These are phyloP conservation scores for Leptoteleia sp. DNA, from an alignment of 1,140 invertebrate genomes.

Conservation along the genomic window DNA sequence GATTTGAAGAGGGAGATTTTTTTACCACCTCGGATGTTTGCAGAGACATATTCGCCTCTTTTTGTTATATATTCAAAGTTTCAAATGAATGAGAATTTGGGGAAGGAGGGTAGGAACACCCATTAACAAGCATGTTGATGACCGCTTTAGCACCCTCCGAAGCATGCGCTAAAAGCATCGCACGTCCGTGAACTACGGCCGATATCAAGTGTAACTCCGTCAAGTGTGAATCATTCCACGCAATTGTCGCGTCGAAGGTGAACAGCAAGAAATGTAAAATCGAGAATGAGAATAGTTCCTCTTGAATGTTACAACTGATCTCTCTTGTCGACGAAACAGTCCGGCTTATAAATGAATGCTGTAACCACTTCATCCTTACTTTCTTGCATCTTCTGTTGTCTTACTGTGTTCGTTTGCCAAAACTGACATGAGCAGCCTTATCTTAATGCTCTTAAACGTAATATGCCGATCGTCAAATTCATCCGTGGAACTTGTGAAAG, in stretches of 20 bases:
- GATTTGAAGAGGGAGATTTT: too few relatives aligned
- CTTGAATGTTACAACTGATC: slow-evolving; percentile 59
- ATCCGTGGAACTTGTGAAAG: slow-evolving; percentile 4
- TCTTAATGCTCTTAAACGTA: slow-evolving; percentile 25
- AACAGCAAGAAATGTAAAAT: slow-evolving; percentile 56
- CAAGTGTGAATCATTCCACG: slow-evolving; percentile 24
- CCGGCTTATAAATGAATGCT: slow-evolving; percentile 47
- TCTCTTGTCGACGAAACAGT: slow-evolving; percentile 49
- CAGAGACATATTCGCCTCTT: too few relatives aligned
- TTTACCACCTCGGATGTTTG: too few relatives aligned
- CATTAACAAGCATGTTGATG: not conserved
- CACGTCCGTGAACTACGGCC: slow-evolving; percentile 9
- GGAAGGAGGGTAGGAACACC: too few relatives aligned
- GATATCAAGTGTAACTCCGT: slow-evolving; percentile 38
- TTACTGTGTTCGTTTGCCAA: slow-evolving; percentile 51
- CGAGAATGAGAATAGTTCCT: slow-evolving; percentile 46
- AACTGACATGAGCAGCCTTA: slow-evolving; percentile 53
- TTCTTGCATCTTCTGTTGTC: slow-evolving; percentile 61
- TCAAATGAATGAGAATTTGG: too few relatives aligned
- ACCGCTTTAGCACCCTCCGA: slow-evolving; percentile 3
- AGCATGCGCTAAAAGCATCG: slow-evolving; percentile 23
- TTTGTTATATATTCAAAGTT: too few relatives aligned
- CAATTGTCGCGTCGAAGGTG: slow-evolving; percentile 36
- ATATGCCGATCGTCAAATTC: slow-evolving; percentile 25
- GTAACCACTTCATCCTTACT: slow-evolving; percentile 55